A percentile compares a stretch with the other conserved stretches of the same genome.
Evolutionary conservation across 2,113 vertebrate species (phyloP).

Genomic region (Neolamprologus sp.): DNA sequence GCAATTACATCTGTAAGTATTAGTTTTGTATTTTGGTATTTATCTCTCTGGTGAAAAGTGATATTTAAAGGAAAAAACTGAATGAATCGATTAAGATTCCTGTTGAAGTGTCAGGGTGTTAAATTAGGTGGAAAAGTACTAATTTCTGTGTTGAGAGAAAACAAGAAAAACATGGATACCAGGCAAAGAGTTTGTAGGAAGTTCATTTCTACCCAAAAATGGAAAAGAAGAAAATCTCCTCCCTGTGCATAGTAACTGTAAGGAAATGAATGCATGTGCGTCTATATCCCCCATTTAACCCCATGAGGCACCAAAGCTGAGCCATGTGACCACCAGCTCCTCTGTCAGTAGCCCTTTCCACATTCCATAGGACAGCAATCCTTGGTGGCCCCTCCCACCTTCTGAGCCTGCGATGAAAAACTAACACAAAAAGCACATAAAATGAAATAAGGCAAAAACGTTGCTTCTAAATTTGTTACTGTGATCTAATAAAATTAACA

Average conservation of each 20-base stretch:
- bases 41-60: neutral
- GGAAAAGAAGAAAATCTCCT: neutral
- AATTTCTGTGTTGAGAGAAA: neutral
- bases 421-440: neutral
- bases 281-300: neutral
- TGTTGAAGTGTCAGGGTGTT: conserved; percentile 1
- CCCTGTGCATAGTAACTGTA: neutral
- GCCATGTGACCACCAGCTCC: neutral
- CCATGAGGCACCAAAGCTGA: neutral
- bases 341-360: neutral
- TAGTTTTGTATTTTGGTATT: neutral
- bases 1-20: neutral
- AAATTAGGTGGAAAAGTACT: conserved; percentile 29
- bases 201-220: neutral
- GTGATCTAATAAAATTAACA: neutral
- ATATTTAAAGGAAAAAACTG: neutral
- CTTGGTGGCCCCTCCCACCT: neutral
- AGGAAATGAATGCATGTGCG: neutral
- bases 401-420: neutral
- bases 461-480: neutral
- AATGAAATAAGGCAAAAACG: neutral
- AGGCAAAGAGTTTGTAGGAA: neutral
- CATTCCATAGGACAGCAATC: neutral
- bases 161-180: neutral
- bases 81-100: neutral